Conservation (phyloP, 1,140 invertebrate genomes). For the Drosophila carrolli region DNA sequence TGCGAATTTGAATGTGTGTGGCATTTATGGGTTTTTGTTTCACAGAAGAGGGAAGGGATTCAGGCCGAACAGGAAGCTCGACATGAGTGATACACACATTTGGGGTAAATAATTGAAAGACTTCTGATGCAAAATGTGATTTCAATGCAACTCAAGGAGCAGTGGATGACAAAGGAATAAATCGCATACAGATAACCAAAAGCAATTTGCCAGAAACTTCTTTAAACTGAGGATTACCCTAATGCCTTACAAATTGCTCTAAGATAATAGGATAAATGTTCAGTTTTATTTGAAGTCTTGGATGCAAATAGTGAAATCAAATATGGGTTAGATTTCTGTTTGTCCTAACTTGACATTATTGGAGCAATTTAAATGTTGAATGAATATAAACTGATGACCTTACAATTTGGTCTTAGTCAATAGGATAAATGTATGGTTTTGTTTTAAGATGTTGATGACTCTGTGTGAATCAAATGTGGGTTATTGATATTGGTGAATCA, state of each 20-base stretch:
- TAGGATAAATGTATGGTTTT: not conserved
- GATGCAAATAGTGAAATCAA: constrained; percentile 10
- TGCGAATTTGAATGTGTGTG: constrained; percentile 44
- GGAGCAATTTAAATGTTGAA: constrained; percentile 10
- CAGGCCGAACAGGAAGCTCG: constrained; percentile 19
- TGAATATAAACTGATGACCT: constrained; percentile 10
- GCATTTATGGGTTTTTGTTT: constrained; percentile 49
- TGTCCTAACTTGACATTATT: constrained; percentile 27
- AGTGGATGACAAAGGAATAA: constrained; percentile 26
- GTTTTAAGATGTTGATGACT: not conserved
- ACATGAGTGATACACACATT: constrained; percentile 30
- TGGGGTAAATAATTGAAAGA: constrained; percentile 52
- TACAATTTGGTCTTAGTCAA: not conserved
- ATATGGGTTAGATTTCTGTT: constrained; percentile 12
- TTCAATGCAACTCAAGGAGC: constrained; percentile 22
- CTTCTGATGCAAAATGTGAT: constrained; percentile 20
- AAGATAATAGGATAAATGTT: constrained; percentile 27
- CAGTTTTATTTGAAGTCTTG: constrained; percentile 1
- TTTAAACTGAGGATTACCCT: constrained; percentile 26
- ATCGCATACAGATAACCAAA: constrained; percentile 18
- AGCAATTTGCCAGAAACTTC: constrained; percentile 24
- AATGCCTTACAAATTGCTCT: constrained; percentile 36
- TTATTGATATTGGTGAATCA: too few species aligned
- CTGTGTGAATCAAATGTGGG: not conserved
- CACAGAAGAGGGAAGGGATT: constrained; percentile 16